Evolutionary conservation across 2,888 invertebrate genomes (phyloP).

Genomic region (Spisula subtruncata): DNA sequence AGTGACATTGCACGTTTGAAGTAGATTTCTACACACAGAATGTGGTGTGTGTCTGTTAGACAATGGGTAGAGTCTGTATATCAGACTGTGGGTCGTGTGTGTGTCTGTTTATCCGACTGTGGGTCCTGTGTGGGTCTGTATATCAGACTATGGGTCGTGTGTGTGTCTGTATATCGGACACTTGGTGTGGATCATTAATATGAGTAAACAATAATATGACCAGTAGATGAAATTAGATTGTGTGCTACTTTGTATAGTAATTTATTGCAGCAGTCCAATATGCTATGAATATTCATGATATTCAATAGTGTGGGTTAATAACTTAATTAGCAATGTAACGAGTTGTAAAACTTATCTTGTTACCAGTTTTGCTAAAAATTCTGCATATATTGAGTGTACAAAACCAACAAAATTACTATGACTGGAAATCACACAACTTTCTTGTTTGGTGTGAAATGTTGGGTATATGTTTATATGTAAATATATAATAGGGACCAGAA

Average conservation of each 20-base stretch:
- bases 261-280: slow-evolving; percentile 12
- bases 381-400: too few species aligned
- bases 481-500: neutral
- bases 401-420: too few species aligned
- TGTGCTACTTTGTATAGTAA: slow-evolving; percentile 4
- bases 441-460: too few species aligned
- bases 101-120: neutral
- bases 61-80: neutral
- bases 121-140: neutral
- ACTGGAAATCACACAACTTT: too few species aligned
- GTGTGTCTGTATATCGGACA: neutral
- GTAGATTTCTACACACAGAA: neutral
- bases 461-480: too few species aligned
- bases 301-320: too few species aligned
- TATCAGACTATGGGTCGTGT: neutral
- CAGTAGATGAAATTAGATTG: slow-evolving; percentile 16
- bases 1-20: slow-evolving; percentile 20
- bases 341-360: too few species aligned
- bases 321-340: too few species aligned
- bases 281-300: neutral
- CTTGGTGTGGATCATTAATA: neutral
- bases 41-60: neutral
- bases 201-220: neutral
- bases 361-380: too few species aligned
- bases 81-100: neutral